Conservation (phyloP, 1,140 invertebrate species). For the Andricus grossulariae region DNA sequence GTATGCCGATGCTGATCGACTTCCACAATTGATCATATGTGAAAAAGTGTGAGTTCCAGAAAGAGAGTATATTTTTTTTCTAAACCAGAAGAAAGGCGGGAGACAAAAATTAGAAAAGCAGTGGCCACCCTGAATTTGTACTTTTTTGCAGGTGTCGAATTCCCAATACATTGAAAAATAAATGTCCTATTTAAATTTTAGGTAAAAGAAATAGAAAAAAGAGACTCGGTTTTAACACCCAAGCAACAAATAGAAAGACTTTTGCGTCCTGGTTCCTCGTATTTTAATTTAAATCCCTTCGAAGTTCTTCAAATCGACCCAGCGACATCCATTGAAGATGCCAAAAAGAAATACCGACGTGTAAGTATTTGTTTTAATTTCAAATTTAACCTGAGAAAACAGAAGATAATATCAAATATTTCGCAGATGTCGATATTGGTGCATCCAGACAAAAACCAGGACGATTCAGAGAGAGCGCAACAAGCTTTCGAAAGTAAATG, state of each 20-base stretch:
- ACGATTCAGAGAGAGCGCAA: slow-evolving; percentile 96
- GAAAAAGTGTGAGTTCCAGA: too few species aligned
- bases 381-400: background rate
- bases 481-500: slow-evolving; percentile 89
- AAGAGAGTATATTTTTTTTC: too few species aligned
- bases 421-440: slow-evolving; percentile 94
- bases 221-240: slow-evolving; percentile 92
- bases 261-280: slow-evolving; percentile 94
- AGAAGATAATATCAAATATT: slow-evolving; percentile 37
- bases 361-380: slow-evolving; percentile 68
- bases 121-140: too few species aligned
- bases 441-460: slow-evolving; percentile 99
- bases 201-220: slow-evolving; percentile 97
- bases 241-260: slow-evolving; percentile 97
- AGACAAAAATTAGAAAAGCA: too few species aligned
- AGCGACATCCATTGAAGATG: slow-evolving; percentile 90
- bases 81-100: too few species aligned
- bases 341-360: slow-evolving; percentile 97
- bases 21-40: too few species aligned
- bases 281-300: slow-evolving; percentile 97
- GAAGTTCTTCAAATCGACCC: slow-evolving; percentile 97
- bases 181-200: slow-evolving; percentile 68
- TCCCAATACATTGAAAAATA: background rate
- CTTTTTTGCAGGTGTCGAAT: too few species aligned
- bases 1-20: too few species aligned